These are phyloP conservation scores for Drosophila atripex DNA, from an alignment of 2,888 invertebrate genomes.

Conservation along the genomic window DNA sequence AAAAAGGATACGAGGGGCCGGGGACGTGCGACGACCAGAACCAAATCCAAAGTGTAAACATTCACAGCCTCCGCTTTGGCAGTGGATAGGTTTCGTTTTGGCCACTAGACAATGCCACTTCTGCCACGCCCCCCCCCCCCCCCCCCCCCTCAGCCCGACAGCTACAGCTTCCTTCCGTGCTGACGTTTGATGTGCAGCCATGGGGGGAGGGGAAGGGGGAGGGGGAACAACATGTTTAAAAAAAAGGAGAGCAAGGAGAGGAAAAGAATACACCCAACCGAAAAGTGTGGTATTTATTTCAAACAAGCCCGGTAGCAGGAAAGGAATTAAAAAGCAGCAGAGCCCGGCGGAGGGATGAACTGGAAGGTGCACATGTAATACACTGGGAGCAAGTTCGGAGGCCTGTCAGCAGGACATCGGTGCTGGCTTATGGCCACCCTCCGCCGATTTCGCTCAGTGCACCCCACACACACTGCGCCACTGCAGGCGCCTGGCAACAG, in stretches of 20 bases:
- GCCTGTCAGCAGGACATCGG: too few species aligned
- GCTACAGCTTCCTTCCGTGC: slow-evolving; percentile 73
- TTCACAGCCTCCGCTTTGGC: slow-evolving; percentile 67
- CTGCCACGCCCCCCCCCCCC: not conserved
- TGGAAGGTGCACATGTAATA: not conserved
- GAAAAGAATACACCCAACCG: slow-evolving; percentile 27
- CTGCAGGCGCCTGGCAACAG: slow-evolving; percentile 75
- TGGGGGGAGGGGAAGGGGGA: slow-evolving; percentile 20
- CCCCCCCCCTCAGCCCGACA: not conserved
- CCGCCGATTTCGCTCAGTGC: slow-evolving; percentile 2
- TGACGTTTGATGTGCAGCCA: slow-evolving; percentile 57
- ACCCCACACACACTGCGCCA: slow-evolving; percentile 24
- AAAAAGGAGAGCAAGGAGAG: slow-evolving; percentile 40
- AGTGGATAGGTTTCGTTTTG: slow-evolving; percentile 7
- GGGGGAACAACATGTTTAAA: slow-evolving; percentile 3
- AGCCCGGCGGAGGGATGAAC: slow-evolving; percentile 6
- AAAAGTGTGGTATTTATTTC: slow-evolving; percentile 69
- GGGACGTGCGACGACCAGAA: slow-evolving; percentile 60
- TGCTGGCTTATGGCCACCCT: too few species aligned
- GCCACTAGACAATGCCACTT: slow-evolving; percentile 40
- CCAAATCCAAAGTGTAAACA: slow-evolving; percentile 81
- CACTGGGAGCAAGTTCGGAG: not conserved
- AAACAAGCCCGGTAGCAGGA: slow-evolving; percentile 49
- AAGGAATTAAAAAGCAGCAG: slow-evolving; percentile 5
- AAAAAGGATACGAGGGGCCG: slow-evolving; percentile 1